Percentiles rank a stretch among this genome's conserved stretches.
phyloP scores from a whole-genome alignment of 2,113 vertebrate species.

The Thalassoma bifasciatum region DNA sequence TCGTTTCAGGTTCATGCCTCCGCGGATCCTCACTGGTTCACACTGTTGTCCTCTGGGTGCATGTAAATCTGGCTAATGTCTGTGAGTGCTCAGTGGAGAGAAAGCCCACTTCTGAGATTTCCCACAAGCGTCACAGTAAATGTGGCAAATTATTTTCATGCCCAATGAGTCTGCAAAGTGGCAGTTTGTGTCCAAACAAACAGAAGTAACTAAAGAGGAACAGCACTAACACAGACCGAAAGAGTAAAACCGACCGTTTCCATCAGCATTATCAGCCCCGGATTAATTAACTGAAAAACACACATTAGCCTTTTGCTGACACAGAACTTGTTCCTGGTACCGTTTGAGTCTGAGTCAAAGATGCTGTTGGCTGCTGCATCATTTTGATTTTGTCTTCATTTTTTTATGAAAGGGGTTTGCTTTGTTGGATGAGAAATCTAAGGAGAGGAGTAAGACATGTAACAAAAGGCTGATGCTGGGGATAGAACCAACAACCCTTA shows the following conservation, averaged over 20 bases:
- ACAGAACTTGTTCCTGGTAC: background rate
- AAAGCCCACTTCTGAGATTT: background rate
- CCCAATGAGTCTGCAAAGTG: background rate
- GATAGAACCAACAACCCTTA: too few relatives aligned
- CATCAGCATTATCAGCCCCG: background rate
- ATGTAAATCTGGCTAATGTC: slow-evolving; percentile 1
- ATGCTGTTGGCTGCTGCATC: background rate
- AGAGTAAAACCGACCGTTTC: background rate
- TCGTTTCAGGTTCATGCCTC: slow-evolving; percentile 7
- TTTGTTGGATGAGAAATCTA: too few relatives aligned
- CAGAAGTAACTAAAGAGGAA: background rate
- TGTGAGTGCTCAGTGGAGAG: background rate
- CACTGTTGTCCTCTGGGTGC: background rate
- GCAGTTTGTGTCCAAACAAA: background rate
- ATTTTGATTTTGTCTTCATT: too few relatives aligned
- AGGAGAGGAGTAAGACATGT: too few relatives aligned
- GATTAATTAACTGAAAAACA: background rate
- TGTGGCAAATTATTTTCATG: background rate
- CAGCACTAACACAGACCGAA: background rate
- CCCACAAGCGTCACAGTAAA: background rate
- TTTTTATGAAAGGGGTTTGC: too few relatives aligned
- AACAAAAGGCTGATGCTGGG: too few relatives aligned
- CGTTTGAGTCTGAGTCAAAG: background rate
- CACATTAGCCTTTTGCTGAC: background rate
- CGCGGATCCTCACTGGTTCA: background rate